Base-by-base conservation (phyloP, 2,888 invertebrate genomes). In the Agrenia bidenticulata region DNA sequence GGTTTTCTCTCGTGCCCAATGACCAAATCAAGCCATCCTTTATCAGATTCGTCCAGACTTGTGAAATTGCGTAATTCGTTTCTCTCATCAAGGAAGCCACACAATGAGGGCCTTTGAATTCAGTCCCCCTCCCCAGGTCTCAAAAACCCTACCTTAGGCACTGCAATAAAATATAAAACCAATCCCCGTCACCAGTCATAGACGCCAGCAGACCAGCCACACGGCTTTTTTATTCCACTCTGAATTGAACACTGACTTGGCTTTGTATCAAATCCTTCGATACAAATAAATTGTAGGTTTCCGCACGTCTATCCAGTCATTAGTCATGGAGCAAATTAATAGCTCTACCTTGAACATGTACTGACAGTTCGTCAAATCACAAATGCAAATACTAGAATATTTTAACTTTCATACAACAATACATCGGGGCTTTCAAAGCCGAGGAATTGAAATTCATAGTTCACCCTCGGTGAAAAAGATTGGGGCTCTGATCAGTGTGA, bases 31-130 rank as follows among this genome's bases (percentile, higher is more conserved):
- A 58, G 58, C 58, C 58, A n/a, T 58, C 42, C 58, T 57, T 55
- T 57, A 54, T 32, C 54, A 54, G 54, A 54, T 54, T 4, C 37
- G 37, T 13, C 27, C 32, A 54, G 27, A 54, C 57, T 57, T 39
- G 58, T 45, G 45, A 58, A 58, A 58, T 58, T 58, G 58, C 58
- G 58, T 58, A 58, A 58, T 58, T 58, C 58, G 45, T 51, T 51
- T 51, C 41, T 45, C 58, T 45, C 45, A 26, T 17, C 45, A 45
- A 49, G 9, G 26, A 58, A 58, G 58, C 58, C 58, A 58, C 58
- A 58, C 58, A 58, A 27, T 24, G 13, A 45, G 37, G 37, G 17
- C 13, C 23, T 58, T 23, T 45, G 58, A 41, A 42, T 51, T 23
- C n/a, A 41, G 57, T 41, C 39, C 39, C 41, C 39, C 24, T 51